Percentiles rank a stretch among this genome's conserved stretches.
Conservation (phyloP, 1,140 invertebrate genomes). For the Halotydeus destructor region DNA sequence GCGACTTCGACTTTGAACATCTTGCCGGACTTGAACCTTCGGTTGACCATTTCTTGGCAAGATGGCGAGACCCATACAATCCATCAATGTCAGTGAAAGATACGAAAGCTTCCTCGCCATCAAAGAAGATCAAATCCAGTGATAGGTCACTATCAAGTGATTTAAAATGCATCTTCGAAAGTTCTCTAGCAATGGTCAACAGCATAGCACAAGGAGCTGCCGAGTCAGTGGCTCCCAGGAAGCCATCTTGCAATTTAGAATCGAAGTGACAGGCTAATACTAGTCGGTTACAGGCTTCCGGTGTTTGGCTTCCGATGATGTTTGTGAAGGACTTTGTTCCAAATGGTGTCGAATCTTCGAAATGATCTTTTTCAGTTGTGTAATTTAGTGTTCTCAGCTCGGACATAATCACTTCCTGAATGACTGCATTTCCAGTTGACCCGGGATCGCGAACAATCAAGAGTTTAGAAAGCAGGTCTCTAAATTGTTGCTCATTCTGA, state of each 20-base stretch:
- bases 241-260: conserved; percentile 46
- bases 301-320: conserved; percentile 62
- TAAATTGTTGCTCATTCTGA: too few relatives aligned
- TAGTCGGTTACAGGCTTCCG: conserved; percentile 50
- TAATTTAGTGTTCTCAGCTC: too few relatives aligned
- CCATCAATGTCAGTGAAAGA: conserved; percentile 71
- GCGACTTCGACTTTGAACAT: conserved; percentile 11
- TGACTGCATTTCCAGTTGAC: too few relatives aligned
- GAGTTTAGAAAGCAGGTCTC: too few relatives aligned
- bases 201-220: conserved; percentile 94
- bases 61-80: conserved; percentile 77
- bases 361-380: conserved; percentile 50
- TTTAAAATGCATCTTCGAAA: too few relatives aligned
- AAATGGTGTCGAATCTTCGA: conserved; percentile 45
- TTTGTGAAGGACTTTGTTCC: conserved; percentile 56
- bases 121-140: conserved; percentile 86
- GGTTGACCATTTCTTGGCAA: conserved; percentile 50
- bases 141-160: conserved; percentile 43
- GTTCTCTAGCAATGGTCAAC: conserved; percentile 57
- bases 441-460: too few relatives aligned
- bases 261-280: conserved; percentile 87
- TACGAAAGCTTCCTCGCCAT: conserved; percentile 90
- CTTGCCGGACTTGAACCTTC: too few relatives aligned
- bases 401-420: too few relatives aligned
- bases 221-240: conserved; percentile 86